Evolutionary conservation across 2,797 vertebrate genomes (phyloP).

Genomic region (Antrozous pallidus): DNA sequence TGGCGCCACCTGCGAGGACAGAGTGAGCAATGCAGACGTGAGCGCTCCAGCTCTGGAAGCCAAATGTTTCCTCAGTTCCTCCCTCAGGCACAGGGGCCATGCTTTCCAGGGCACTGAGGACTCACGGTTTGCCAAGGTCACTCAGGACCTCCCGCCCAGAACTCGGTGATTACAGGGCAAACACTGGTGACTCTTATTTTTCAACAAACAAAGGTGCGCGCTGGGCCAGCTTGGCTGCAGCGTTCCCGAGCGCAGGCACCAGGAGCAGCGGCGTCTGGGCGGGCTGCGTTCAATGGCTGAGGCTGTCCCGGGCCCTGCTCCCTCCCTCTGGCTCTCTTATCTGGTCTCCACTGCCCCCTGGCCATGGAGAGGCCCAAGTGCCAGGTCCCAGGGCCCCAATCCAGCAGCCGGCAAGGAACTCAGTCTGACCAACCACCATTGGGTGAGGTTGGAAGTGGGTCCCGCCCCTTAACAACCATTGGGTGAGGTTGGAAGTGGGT

Average conservation of each 20-base stretch:
- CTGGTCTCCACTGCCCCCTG: not conserved
- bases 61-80: accelerated
- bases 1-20: accelerated
- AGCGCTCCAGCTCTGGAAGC: too few species aligned
- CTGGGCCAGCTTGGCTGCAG: not conserved
- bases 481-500: not conserved
- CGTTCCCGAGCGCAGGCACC: accelerated
- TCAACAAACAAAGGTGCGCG: not conserved
- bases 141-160: not conserved
- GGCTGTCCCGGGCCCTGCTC: accelerated
- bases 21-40: accelerated
- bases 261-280: accelerated
- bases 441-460: not conserved
- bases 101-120: not conserved
- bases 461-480: accelerated
- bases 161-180: accelerated
- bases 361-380: not conserved
- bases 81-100: not conserved
- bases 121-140: not conserved
- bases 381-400: not conserved
- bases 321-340: accelerated
- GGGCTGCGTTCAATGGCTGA: not conserved
- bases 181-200: not conserved
- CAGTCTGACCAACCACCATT: accelerated
- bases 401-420: not conserved